phyloP scores from a whole-genome alignment of 2,113 vertebrate genomes.

The Pelusios castaneus region DNA sequence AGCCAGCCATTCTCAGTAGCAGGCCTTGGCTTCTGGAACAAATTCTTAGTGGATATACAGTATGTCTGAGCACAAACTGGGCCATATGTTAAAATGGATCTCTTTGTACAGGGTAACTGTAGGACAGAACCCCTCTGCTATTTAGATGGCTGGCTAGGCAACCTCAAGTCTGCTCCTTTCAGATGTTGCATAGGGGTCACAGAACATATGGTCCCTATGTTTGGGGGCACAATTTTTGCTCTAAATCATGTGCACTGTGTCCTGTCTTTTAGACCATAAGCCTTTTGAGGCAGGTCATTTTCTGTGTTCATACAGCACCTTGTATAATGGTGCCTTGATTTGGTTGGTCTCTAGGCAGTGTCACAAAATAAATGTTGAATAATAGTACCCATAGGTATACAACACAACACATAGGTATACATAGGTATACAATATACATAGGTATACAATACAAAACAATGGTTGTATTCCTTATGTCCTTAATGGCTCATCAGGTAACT shows the following conservation, averaged over 20 bases:
- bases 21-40: background rate
- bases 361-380: background rate
- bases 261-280: background rate
- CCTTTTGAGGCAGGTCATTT: background rate
- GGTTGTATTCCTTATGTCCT: no score
- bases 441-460: no score
- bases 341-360: background rate
- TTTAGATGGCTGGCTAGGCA: constrained; percentile 38
- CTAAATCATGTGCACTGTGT: constrained; percentile 19
- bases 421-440: no score
- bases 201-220: background rate
- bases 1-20: background rate
- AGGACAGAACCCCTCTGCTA: background rate
- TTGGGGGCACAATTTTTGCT: background rate
- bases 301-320: background rate
- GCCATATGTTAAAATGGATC: background rate
- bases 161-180: constrained; percentile 32
- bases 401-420: no score
- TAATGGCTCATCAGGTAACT: no score
- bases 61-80: background rate
- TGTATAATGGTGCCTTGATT: background rate
- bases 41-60: background rate
- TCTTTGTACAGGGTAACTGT: background rate
- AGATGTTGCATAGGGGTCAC: background rate
- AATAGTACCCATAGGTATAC: background rate